A percentile compares a stretch with the other conserved stretches of the same genome.
phyloP scores from a whole-genome alignment of 2,113 vertebrate species.

The Syngnathus typhle region DNA sequence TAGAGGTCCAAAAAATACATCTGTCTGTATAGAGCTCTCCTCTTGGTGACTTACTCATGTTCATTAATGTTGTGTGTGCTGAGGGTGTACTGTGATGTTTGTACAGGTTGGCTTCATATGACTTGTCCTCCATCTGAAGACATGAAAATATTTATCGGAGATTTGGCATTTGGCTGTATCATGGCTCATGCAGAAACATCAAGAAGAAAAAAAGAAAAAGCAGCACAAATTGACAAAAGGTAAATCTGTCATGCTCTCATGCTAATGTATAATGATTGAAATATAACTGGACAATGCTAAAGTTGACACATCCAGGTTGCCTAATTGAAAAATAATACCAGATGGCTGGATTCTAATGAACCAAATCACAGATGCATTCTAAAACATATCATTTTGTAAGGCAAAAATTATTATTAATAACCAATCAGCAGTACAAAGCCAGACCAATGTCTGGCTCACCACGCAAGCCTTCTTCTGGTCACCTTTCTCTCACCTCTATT shows the following conservation, averaged over 20 bases:
- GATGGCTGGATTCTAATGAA: not conserved
- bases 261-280: not conserved
- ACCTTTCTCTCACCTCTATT: not conserved
- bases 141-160: not conserved
- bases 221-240: not conserved
- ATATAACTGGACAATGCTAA: not conserved
- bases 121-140: not conserved
- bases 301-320: not conserved
- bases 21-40: not conserved
- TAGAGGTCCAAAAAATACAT: slow-evolving; percentile 5
- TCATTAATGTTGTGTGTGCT: not conserved
- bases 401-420: not conserved
- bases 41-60: not conserved
- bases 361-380: not conserved
- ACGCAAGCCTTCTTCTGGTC: not conserved
- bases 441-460: not conserved
- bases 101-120: not conserved
- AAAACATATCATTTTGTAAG: not conserved
- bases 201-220: not conserved
- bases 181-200: not conserved
- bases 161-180: not conserved
- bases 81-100: not conserved
- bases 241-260: not conserved
- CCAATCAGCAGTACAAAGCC: not conserved
- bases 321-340: not conserved